phyloP scores from a whole-genome alignment of 1,140 invertebrate genomes.

The Myzus persicae region DNA sequence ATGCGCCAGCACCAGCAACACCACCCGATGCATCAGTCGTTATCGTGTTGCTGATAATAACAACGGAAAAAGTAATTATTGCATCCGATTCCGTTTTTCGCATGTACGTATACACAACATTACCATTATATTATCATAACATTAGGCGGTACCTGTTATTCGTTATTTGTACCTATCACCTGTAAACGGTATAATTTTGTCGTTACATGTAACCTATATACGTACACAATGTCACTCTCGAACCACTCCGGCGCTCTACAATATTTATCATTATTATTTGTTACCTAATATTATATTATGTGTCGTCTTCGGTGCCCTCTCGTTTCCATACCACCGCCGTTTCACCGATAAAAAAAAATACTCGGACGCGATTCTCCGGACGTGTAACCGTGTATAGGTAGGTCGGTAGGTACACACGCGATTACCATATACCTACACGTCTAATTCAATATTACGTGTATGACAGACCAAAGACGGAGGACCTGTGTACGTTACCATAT shows the following conservation, averaged over 20 bases:
- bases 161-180: neutral
- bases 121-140: neutral
- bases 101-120: neutral
- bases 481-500: too few species aligned
- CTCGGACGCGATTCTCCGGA: neutral
- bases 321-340: neutral
- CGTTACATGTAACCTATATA: too few species aligned
- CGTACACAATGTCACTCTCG: too few species aligned
- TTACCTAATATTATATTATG: too few species aligned
- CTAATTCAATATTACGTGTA: neutral
- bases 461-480: neutral
- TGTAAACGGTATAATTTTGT: too few species aligned
- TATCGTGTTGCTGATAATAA: conserved; percentile 22
- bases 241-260: too few species aligned
- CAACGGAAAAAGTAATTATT: neutral
- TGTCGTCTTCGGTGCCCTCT: too few species aligned
- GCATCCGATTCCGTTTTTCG: conserved; percentile 3
- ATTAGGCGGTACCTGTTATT: neutral
- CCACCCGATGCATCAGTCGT: neutral
- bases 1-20: neutral
- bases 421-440: neutral
- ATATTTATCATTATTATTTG: too few species aligned
- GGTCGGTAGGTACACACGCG: neutral
- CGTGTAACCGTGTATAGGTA: too few species aligned
- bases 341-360: neutral